phyloP scores from a whole-genome alignment of 2,888 invertebrate species.

The Cheilosia grossa region DNA sequence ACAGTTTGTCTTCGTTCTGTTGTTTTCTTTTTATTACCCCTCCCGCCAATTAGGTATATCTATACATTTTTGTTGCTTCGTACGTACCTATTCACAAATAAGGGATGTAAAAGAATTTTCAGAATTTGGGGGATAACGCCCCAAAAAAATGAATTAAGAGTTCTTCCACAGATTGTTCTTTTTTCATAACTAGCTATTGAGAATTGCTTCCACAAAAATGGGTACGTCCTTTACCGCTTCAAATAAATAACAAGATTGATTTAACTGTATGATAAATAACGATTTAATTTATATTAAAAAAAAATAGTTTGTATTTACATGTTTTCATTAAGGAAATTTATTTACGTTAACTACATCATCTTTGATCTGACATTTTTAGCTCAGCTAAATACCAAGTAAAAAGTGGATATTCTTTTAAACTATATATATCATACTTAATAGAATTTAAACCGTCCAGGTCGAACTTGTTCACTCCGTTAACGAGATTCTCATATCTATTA shows the following conservation, averaged over 20 bases:
- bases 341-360: conserved; percentile 74
- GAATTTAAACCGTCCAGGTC: conserved; percentile 94
- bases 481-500: conserved; percentile 91
- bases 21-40: no score
- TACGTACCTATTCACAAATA: no score
- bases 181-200: no score
- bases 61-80: no score
- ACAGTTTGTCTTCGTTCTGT: no score
- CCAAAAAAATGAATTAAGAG: no score
- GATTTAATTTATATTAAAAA: conserved; percentile 51
- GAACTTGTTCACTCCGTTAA: conserved; percentile 92
- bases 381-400: conserved; percentile 93
- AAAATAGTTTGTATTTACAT: conserved; percentile 58
- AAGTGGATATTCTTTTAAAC: conserved; percentile 87
- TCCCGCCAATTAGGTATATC: no score
- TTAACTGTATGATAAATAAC: conserved; percentile 53
- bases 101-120: no score
- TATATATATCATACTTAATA: conserved; percentile 90
- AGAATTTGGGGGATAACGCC: no score
- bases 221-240: not conserved
- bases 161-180: no score
- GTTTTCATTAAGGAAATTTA: conserved; percentile 32
- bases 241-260: not conserved
- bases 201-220: no score
- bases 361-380: conserved; percentile 84